These are phyloP conservation scores for Cataglyphis rosenhaueri DNA, from an alignment of 2,888 invertebrate genomes.

Conservation along the genomic window DNA sequence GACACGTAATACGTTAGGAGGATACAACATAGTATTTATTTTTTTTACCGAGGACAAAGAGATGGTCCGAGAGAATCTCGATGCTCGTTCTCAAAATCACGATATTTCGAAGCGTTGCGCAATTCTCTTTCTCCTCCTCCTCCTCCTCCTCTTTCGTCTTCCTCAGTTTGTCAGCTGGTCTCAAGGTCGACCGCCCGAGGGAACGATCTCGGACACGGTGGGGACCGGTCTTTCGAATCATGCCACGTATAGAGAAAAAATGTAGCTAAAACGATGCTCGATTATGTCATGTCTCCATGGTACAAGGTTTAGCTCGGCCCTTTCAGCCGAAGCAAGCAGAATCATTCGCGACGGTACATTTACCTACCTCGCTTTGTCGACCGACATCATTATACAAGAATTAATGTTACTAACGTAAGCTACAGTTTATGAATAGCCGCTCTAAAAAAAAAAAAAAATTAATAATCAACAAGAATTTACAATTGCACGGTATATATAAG, in stretches of 20 bases:
- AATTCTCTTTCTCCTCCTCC: slow-evolving; percentile 46
- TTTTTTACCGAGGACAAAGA: slow-evolving; percentile 58
- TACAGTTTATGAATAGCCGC: background rate
- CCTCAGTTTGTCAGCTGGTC: slow-evolving; percentile 76
- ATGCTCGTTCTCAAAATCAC: slow-evolving; percentile 59
- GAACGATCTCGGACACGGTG: slow-evolving; percentile 60
- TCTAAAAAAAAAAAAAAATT: background rate
- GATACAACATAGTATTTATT: background rate
- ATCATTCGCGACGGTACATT: slow-evolving; percentile 1
- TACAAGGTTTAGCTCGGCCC: background rate
- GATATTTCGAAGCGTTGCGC: slow-evolving; percentile 73
- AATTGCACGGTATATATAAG: background rate
- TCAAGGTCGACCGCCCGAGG: slow-evolving; percentile 75
- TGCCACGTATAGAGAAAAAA: slow-evolving; percentile 47
- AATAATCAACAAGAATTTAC: background rate
- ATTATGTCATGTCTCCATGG: slow-evolving; percentile 37
- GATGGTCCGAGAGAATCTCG: slow-evolving; percentile 46
- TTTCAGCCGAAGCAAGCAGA: background rate
- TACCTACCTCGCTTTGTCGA: background rate
- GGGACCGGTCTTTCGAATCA: slow-evolving; percentile 54
- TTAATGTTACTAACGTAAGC: background rate
- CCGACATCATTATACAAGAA: background rate
- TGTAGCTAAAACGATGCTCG: slow-evolving; percentile 32
- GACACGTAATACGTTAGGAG: background rate
- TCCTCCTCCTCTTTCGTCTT: slow-evolving; percentile 54